Conservation (phyloP, 2,888 invertebrate genomes). For the Zygothrica quintamaculata region DNA sequence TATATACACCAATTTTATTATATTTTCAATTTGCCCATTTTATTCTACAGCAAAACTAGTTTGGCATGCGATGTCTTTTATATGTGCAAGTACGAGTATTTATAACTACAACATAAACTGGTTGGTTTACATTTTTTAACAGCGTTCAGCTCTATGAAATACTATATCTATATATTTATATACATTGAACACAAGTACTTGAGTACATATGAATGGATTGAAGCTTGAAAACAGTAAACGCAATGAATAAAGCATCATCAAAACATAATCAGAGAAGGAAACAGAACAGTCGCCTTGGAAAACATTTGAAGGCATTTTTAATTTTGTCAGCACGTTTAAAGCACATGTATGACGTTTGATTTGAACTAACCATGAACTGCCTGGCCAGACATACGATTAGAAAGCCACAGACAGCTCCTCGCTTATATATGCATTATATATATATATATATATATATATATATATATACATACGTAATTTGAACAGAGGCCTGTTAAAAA, state of each 20-base stretch:
- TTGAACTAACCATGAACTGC: slow-evolving; percentile 25
- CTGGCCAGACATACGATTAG: slow-evolving; percentile 22
- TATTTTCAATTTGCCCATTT: neutral
- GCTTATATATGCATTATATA: neutral
- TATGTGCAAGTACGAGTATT: neutral
- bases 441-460: neutral
- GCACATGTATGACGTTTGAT: slow-evolving; percentile 34
- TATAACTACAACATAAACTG: slow-evolving; percentile 37
- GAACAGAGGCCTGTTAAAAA: too few relatives aligned
- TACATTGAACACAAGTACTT: neutral
- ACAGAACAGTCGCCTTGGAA: slow-evolving; percentile 17
- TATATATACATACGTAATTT: too few relatives aligned
- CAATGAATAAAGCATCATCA: too few relatives aligned
- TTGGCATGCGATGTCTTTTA: slow-evolving; percentile 29
- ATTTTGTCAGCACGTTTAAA: slow-evolving; percentile 42
- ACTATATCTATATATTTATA: neutral
- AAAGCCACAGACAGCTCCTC: neutral
- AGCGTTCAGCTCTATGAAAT: slow-evolving; percentile 3
- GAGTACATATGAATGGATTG: slow-evolving; percentile 2
- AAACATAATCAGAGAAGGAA: slow-evolving; percentile 1
- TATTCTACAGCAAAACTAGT: slow-evolving; percentile 31
- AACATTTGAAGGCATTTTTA: slow-evolving; percentile 7
- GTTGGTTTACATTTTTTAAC: slow-evolving; percentile 46
- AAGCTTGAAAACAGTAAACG: slow-evolving; percentile 5
- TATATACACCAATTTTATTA: too few relatives aligned